Evolutionary conservation across 2,113 vertebrate species (phyloP).

Genomic region (Mus spicilegus): DNA sequence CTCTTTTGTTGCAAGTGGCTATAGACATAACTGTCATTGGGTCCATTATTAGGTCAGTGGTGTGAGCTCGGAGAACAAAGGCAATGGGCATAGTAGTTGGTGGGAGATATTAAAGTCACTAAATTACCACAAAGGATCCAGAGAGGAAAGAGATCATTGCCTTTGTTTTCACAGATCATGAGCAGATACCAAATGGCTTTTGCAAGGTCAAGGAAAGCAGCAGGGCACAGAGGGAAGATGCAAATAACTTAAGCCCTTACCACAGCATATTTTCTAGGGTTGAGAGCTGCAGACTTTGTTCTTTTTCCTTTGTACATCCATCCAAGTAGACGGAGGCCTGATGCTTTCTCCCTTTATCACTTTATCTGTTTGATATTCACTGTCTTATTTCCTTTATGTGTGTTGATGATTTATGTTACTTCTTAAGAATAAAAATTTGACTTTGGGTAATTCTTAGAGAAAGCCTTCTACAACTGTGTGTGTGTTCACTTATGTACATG

Average conservation of each 20-base stretch:
- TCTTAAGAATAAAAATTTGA: constrained; percentile 4
- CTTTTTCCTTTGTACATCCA: neutral
- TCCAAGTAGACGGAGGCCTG: neutral
- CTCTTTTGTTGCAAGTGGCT: constrained; percentile 76
- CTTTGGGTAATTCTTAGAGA: neutral
- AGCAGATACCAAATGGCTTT: constrained; percentile 51
- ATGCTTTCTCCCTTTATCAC: constrained; percentile 20
- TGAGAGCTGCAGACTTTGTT: neutral
- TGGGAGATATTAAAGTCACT: constrained; percentile 72
- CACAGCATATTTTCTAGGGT: constrained; percentile 19
- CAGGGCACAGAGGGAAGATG: neutral
- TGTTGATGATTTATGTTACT: neutral
- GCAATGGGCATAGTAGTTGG: constrained; percentile 42
- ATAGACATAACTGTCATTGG: constrained; percentile 60
- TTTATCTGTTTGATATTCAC: constrained; percentile 1
- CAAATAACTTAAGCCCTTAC: constrained; percentile 55
- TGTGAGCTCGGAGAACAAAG: constrained; percentile 72
- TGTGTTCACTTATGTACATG: neutral
- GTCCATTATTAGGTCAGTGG: constrained; percentile 76
- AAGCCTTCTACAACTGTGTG: neutral
- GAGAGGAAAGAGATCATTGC: constrained; percentile 58
- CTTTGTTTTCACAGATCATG: constrained; percentile 69
- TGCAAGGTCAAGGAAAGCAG: constrained; percentile 70
- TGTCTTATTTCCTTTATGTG: neutral
- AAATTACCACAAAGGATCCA: constrained; percentile 73